These are phyloP conservation scores for Chondrilla cf. caribensis DNA, from an alignment of 37 sponge, comb jelly and placozoan genomes.

Conservation along the genomic window DNA sequence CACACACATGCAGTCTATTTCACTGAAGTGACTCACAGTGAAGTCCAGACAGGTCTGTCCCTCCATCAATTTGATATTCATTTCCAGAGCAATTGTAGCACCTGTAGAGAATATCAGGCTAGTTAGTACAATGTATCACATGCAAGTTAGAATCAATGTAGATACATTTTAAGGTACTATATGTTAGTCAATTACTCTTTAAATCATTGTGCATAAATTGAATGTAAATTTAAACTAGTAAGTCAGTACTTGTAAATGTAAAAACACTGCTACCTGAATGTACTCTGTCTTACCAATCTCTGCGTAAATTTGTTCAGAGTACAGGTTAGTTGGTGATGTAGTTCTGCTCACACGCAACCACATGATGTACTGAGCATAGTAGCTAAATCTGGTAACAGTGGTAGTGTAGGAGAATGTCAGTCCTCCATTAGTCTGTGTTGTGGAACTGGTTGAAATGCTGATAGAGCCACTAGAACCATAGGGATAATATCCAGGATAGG, in stretches of 20 bases:
- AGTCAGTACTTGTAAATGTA: no score
- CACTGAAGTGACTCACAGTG: conserved; percentile 3
- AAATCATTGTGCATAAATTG: no score
- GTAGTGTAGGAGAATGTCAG: background rate
- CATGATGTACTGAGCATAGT: background rate
- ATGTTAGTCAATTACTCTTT: no score
- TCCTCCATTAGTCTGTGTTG: background rate
- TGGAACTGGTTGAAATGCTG: no score
- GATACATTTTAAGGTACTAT: no score
- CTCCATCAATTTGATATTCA: background rate
- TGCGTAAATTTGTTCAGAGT: conserved; percentile 6
- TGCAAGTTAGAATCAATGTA: no score
- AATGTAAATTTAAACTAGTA: no score
- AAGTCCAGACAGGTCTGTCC: background rate
- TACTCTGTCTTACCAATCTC: background rate
- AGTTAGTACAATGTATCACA: background rate
- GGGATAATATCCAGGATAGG: no score
- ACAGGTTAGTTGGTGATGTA: background rate
- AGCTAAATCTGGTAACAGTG: background rate
- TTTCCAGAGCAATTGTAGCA: background rate
- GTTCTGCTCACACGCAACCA: background rate
- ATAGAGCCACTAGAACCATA: no score
- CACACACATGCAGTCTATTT: no score
- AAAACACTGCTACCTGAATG: no score
- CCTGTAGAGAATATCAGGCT: background rate